Base-by-base conservation (phyloP, 2,113 vertebrate species). In the Myodes glareolus region DNA sequence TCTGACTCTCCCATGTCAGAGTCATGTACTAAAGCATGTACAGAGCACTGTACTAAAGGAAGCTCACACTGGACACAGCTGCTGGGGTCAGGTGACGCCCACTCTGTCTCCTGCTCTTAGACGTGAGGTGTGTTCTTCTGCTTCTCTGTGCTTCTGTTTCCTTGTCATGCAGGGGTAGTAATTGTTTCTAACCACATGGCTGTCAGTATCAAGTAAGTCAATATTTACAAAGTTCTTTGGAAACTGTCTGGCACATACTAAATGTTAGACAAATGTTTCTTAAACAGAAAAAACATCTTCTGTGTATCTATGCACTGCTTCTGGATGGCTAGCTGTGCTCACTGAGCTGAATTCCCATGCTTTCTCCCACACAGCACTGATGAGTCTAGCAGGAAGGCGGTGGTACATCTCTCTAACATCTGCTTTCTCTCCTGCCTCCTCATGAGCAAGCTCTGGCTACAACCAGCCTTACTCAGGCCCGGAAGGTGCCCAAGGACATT, bases 171-270 rank as follows among this genome's bases (percentile, higher is more conserved):
- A 68, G 50, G 63, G 19, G 23, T 33, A 33, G 52, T 63, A 42
- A 77, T 65, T 25, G 14, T 80, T 85, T 68, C 72, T 67, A 67
- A 19, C 63, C 50, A 17, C 39, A 63, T n/a, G 50, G 33, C 55
- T 67, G 21, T 90, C n/a, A 67, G n/a, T 14, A 27, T 92, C 65
- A 63, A 55, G 29, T 63, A 90, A 82, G 52, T 94, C 77, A 68
- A 63, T 84, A 93, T 68, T 95, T 90, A 63, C 76, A n/a, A 85
- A 86, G 85, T 68, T 33, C 52, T 88, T 68, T 86, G n/a, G 29
- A 92, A 77, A 92, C 67, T 82, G n/a, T 80, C 88, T 96, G 50
- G 39, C 65, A 65, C 65, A 36, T 16, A 58, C 19, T 27, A 76
- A 78, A 84, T 93, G 25, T 52, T 68, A 73, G 67, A 33, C 82